Percentiles rank a stretch among this genome's conserved stretches.
Conservation (phyloP, 1,140 invertebrate species). For the Micrasema minimum region DNA sequence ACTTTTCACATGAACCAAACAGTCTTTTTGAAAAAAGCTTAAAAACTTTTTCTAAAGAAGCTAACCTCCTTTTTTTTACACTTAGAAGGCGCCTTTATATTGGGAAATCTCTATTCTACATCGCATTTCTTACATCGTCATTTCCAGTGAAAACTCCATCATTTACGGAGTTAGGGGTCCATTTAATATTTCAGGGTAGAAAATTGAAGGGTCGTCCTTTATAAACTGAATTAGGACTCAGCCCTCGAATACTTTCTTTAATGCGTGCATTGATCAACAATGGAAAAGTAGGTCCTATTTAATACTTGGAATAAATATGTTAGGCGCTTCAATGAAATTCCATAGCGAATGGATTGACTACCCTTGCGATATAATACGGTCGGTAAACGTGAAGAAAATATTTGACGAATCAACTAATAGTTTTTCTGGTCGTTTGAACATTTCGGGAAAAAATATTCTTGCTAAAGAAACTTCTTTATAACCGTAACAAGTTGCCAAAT, state of each 20-base stretch:
- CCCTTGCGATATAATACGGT: background rate
- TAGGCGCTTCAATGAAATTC: slow-evolving; percentile 32
- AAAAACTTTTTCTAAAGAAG: too few relatives aligned
- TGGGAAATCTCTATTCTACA: background rate
- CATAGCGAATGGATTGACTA: slow-evolving; percentile 10
- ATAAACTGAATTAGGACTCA: slow-evolving; percentile 47
- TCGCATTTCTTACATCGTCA: too few relatives aligned
- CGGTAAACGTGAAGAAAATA: too few relatives aligned
- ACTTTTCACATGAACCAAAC: too few relatives aligned
- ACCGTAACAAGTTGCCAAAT: too few relatives aligned
- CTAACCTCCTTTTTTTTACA: too few relatives aligned
- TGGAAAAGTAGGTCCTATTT: slow-evolving; percentile 34
- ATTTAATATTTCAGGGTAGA: slow-evolving; percentile 14
- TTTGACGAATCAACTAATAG: too few relatives aligned
- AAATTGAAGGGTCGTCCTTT: slow-evolving; percentile 45
- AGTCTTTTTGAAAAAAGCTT: too few relatives aligned
- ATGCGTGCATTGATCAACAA: slow-evolving; percentile 46
- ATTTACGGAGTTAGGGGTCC: slow-evolving; percentile 8
- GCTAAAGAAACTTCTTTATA: too few relatives aligned
- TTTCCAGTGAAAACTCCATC: background rate
- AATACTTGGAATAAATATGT: slow-evolving; percentile 46
- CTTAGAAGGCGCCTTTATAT: too few relatives aligned
- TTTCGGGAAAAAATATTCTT: too few relatives aligned
- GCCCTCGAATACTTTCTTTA: slow-evolving; percentile 44
- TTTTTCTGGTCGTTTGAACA: too few relatives aligned